Evolutionary conservation across 2,888 invertebrate species (phyloP).

Genomic region (Apoda limacodes): DNA sequence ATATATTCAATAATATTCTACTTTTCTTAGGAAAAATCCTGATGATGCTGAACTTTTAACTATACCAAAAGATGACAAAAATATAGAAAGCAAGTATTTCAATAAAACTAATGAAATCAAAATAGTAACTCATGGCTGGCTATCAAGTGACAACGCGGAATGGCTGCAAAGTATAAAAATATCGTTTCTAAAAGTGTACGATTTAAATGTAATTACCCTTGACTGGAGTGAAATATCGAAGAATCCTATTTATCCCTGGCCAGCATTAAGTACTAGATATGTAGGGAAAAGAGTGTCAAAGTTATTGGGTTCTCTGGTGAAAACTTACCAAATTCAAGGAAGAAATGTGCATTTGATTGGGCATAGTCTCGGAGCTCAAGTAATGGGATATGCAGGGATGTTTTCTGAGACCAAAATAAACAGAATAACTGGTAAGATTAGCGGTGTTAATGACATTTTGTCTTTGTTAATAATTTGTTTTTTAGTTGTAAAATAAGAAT

Average conservation of each 20-base stretch:
- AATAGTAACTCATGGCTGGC: slow-evolving; percentile 68
- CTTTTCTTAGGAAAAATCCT: slow-evolving; percentile 34
- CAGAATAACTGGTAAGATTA: slow-evolving; percentile 69
- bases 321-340: slow-evolving; percentile 26
- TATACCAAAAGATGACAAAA: slow-evolving; percentile 25
- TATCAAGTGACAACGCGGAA: slow-evolving; percentile 39
- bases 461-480: neutral
- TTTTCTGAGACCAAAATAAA: slow-evolving; percentile 46
- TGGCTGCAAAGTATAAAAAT: slow-evolving; percentile 55
- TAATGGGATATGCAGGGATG: slow-evolving; percentile 70
- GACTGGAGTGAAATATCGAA: slow-evolving; percentile 55
- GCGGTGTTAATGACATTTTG: too few species aligned
- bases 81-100: slow-evolving; percentile 38
- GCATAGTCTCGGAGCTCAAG: slow-evolving; percentile 72
- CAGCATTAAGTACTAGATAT: slow-evolving; percentile 51
- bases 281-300: slow-evolving; percentile 46
- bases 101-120: slow-evolving; percentile 50
- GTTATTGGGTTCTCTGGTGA: slow-evolving; percentile 30
- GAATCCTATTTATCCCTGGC: slow-evolving; percentile 47
- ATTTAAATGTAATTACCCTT: slow-evolving; percentile 61
- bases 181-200: slow-evolving; percentile 40
- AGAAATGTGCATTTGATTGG: slow-evolving; percentile 50
- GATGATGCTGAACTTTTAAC: slow-evolving; percentile 33
- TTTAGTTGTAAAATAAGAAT: neutral
- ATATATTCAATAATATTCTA: too few species aligned